A percentile compares a stretch with the other conserved stretches of the same genome.
phyloP scores from a whole-genome alignment of 1,140 invertebrate genomes.

The silkworm (Bombyx mori) region ASM3026992v2 NC_085117.1:2860501-2861000 shows the following conservation, averaged over 20 bases:
- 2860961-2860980: slow-evolving; percentile 30
- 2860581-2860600: too few relatives aligned
- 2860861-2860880: slow-evolving; percentile 4
- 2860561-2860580: too few relatives aligned
- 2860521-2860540: too few relatives aligned
- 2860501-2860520: too few relatives aligned
- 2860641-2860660: neutral
- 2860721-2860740: slow-evolving; percentile 26
- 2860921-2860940: slow-evolving; percentile 43
- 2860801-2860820: slow-evolving; percentile 19
- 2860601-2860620: too few relatives aligned
- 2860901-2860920: slow-evolving; percentile 21
- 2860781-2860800: slow-evolving; percentile 68
- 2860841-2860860: neutral
- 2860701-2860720: slow-evolving; percentile 2
- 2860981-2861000: slow-evolving; percentile 24
- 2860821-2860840: slow-evolving; percentile 2
- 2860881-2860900: neutral
- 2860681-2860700: neutral
- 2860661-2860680: neutral
- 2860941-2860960: slow-evolving; percentile 27
- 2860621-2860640: too few relatives aligned
- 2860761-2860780: slow-evolving; percentile 69
- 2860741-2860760: slow-evolving; percentile 68
- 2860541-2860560: too few relatives aligned